Percentiles rank a stretch among this genome's conserved stretches.
phyloP scores from a whole-genome alignment of 1,140 invertebrate genomes.

The Coelopa frigida region DNA sequence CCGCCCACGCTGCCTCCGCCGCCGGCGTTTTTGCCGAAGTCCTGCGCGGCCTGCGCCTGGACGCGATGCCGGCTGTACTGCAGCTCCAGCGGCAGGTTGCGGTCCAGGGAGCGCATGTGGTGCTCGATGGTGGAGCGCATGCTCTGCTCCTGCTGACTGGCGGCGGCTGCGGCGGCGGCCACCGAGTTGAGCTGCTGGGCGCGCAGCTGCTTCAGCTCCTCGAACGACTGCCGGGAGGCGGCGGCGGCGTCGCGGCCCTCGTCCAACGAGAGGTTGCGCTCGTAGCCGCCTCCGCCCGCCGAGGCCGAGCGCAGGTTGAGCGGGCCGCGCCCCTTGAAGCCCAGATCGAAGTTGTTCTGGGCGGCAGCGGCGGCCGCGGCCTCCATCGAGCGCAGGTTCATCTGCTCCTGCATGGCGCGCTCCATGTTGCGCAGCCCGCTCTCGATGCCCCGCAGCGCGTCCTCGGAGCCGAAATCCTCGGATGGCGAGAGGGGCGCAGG shows the following conservation, averaged over 20 bases:
- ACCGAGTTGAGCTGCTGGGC: conserved; percentile 36
- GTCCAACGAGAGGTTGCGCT: conserved; percentile 34
- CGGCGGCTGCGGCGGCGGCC: conserved; percentile 17
- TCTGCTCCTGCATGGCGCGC: conserved; percentile 44
- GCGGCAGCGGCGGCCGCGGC: conserved; percentile 19
- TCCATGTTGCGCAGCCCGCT: conserved; percentile 44
- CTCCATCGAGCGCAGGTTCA: conserved; percentile 40
- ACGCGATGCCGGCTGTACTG: conserved; percentile 44
- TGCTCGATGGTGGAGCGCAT: conserved; percentile 42
- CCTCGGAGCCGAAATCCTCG: conserved; percentile 43
- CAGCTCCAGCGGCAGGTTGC: conserved; percentile 39
- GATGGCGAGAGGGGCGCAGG: conserved; percentile 24
- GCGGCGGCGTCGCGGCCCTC: conserved; percentile 25
- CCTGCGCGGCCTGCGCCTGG: conserved; percentile 7
- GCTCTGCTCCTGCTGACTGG: conserved; percentile 27
- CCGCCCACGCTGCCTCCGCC: conserved; percentile 6
- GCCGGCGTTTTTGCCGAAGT: conserved; percentile 18
- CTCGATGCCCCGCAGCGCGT: conserved; percentile 41
- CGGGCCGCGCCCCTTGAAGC: conserved; percentile 25
- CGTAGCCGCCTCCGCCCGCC: no score
- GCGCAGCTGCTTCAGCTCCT: conserved; percentile 37
- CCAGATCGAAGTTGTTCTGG: conserved; percentile 40
- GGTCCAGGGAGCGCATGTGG: conserved; percentile 43
- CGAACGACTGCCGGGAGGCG: conserved; percentile 33
- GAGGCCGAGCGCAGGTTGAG: conserved; percentile 23